Percentiles rank a stretch among this genome's conserved stretches.
These are phyloP conservation scores for Callithrix jacchus DNA, from an alignment of 2,113 vertebrate species.

Conservation along the genomic window DNA sequence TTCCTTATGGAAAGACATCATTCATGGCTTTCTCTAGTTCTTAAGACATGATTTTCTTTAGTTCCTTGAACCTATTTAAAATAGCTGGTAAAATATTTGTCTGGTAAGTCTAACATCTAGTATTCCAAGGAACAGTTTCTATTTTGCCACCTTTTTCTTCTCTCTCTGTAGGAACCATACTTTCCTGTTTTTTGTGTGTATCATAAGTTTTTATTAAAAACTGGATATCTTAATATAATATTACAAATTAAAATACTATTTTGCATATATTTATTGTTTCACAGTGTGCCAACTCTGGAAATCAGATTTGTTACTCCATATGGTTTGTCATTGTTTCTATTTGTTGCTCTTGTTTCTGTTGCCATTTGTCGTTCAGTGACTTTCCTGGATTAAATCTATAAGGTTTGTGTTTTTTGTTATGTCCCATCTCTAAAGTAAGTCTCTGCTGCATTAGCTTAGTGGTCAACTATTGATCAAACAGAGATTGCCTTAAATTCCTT, in stretches of 20 bases:
- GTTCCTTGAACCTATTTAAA: neutral
- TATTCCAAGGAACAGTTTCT: neutral
- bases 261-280: neutral
- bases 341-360: neutral
- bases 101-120: neutral
- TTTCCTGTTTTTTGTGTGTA: neutral
- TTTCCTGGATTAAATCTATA: neutral
- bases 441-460: neutral
- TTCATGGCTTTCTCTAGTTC: neutral
- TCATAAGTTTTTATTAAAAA: neutral
- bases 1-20: neutral
- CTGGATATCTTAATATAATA: neutral
- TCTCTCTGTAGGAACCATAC: neutral
- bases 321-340: neutral
- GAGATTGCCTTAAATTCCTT: neutral
- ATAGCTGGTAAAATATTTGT: neutral
- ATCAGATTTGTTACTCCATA: neutral
- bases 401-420: neutral
- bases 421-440: too few relatives aligned
- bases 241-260: neutral
- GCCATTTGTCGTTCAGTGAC: neutral
- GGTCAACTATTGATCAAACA: neutral
- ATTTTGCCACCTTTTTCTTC: neutral
- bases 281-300: neutral
- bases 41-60: neutral